phyloP scores from a whole-genome alignment of 2,888 invertebrate species.

The Scaptomyza cyrtandrae region DNA sequence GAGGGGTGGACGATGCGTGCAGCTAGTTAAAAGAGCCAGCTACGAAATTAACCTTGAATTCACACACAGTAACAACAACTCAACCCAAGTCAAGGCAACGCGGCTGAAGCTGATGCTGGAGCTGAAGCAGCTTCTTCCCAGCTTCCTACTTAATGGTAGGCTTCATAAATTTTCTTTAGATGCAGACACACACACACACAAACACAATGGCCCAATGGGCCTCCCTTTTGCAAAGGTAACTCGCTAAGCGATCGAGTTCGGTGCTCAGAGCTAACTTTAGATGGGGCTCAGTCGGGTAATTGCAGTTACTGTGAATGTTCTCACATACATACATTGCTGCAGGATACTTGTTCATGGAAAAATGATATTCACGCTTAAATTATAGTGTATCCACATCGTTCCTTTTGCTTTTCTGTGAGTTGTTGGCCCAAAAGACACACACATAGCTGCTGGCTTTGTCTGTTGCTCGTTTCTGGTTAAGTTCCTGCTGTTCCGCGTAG shows the following conservation, averaged over 20 bases:
- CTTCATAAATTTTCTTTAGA: conserved; percentile 79
- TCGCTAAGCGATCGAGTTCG: conserved; percentile 1
- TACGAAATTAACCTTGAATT: conserved; percentile 78
- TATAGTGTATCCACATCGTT: conserved; percentile 70
- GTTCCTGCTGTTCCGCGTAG: neutral
- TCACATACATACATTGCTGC: conserved; percentile 75
- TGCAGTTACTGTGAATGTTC: conserved; percentile 81
- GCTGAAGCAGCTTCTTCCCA: conserved; percentile 39
- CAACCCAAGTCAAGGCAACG: conserved; percentile 20
- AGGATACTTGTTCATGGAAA: conserved; percentile 81
- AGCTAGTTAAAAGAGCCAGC: conserved; percentile 74
- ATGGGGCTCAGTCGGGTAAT: conserved; percentile 57
- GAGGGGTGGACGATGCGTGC: conserved; percentile 70
- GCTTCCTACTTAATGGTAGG: conserved; percentile 75
- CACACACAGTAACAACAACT: conserved; percentile 66
- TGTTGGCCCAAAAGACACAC: conserved; percentile 34
- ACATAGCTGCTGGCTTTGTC: neutral
- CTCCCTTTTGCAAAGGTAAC: conserved; percentile 15
- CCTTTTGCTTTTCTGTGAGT: conserved; percentile 33
- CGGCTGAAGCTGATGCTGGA: neutral
- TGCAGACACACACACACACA: conserved; percentile 56
- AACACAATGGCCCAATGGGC: conserved; percentile 44
- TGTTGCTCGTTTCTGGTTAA: neutral
- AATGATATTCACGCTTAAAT: conserved; percentile 80
- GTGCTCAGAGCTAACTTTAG: neutral